phyloP scores from a whole-genome alignment of 2,113 vertebrate species.

The Pomatorhinus ruficollis region DNA sequence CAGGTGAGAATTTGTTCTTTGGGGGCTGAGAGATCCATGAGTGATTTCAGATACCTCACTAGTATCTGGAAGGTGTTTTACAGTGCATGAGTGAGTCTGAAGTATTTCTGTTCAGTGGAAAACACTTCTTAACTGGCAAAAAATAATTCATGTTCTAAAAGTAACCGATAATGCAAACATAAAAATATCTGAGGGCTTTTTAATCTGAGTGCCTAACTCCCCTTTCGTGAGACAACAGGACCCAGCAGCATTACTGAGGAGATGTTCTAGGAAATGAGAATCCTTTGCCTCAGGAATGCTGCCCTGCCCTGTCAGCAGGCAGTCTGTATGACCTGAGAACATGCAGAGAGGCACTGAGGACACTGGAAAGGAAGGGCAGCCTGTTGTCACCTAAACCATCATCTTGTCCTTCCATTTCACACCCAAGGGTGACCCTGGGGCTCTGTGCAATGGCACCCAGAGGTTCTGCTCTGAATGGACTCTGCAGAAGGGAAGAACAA shows the following conservation, averaged over 20 bases:
- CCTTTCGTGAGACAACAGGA: background rate
- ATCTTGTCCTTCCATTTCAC: background rate
- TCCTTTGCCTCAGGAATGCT: background rate
- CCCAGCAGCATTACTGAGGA: background rate
- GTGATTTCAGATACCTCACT: background rate
- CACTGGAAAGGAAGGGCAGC: background rate
- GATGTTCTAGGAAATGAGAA: background rate
- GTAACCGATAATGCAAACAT: background rate
- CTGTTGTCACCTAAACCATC: background rate
- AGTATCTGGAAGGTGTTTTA: background rate
- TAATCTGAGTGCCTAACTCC: background rate
- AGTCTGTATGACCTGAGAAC: background rate
- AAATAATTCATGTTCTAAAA: background rate
- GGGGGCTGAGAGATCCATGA: background rate
- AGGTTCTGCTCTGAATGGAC: background rate
- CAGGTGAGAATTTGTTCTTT: background rate
- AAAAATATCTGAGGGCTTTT: background rate
- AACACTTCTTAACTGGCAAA: background rate
- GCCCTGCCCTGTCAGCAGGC: background rate
- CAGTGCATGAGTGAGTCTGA: background rate
- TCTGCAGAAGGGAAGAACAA: background rate
- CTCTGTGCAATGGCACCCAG: no score
- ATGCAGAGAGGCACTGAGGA: background rate
- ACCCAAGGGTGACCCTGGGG: background rate
- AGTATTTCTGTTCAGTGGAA: background rate